phyloP scores from a whole-genome alignment of 2,888 invertebrate genomes.

The Brachypalpus laphriformis region DNA sequence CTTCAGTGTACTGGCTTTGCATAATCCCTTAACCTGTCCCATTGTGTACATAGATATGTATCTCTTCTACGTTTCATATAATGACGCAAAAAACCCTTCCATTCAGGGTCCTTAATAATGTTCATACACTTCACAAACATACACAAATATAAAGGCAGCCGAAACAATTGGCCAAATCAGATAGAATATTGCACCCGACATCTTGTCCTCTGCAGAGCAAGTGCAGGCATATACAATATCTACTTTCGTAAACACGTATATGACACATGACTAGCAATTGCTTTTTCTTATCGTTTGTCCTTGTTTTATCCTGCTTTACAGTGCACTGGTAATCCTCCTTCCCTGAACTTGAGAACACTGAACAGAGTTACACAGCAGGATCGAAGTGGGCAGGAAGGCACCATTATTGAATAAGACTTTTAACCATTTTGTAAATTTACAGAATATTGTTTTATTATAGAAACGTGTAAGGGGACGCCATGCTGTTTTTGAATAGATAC shows the following conservation, averaged over 20 bases:
- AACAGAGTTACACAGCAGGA: background rate
- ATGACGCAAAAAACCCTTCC: slow-evolving; percentile 54
- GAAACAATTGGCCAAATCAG: slow-evolving; percentile 73
- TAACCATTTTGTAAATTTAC: slow-evolving; percentile 71
- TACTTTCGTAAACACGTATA: slow-evolving; percentile 46
- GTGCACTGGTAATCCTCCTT: background rate
- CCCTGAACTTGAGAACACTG: slow-evolving; percentile 19
- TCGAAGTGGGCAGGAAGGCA: background rate
- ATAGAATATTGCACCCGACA: slow-evolving; percentile 74
- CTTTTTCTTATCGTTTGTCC: slow-evolving; percentile 62
- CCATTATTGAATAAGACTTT: slow-evolving; percentile 66
- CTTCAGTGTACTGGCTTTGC: slow-evolving; percentile 23
- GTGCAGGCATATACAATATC: slow-evolving; percentile 65
- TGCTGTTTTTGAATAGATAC: slow-evolving; percentile 19
- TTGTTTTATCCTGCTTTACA: slow-evolving; percentile 41
- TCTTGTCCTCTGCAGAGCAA: slow-evolving; percentile 72
- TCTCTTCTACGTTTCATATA: slow-evolving; percentile 4
- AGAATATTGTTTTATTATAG: slow-evolving; percentile 65
- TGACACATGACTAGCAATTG: slow-evolving; percentile 59
- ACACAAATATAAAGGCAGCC: slow-evolving; percentile 59
- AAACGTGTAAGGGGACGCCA: slow-evolving; percentile 50
- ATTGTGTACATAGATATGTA: background rate
- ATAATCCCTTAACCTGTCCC: slow-evolving; percentile 21
- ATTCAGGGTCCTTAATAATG: slow-evolving; percentile 55
- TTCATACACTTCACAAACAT: slow-evolving; percentile 41